Evolutionary conservation across 2,113 vertebrate genomes (phyloP), one percentile per base, ranked within the genome.

Genomic region (Platysternon megacephalum): DNA sequence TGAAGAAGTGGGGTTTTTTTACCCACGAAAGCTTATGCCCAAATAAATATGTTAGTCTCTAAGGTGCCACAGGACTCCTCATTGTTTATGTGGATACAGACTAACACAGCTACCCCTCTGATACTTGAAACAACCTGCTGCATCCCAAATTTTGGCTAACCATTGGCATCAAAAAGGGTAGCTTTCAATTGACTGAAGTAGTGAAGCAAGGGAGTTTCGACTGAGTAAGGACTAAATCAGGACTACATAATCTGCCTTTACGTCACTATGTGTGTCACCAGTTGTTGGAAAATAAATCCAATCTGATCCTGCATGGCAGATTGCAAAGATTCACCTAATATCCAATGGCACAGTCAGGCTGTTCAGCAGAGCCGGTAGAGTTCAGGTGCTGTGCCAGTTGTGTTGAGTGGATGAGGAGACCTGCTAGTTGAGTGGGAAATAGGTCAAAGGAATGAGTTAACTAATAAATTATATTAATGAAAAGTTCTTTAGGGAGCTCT

Each of bases 401-500:
- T 61, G 87, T 16, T 84, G 93, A 95, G 96, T 91, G 90, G 91
- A 94, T 4, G 5, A 81, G 72, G 83, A 96, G 78, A 93, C 83
- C 84, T 11, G 82, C 55, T 87, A 91, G 85, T 93, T 80, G 80
- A 93, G 91, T 4, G n/a, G 81, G 93, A 97, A 97, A 92, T 86
- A 95, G 95, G 94, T 95, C 94, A 95, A 81, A 89, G 85, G 52
- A 93, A 93, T 2, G 12, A 93, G 93, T 86, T 86, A 89, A 93
- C 90, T 91, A 94, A 97, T 96, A 96, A 95, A 97, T 96, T 96
- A 89, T n/a, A 94, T 76, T 96, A 97, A 97, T 97, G 93, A 93
- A 86, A 96, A 91, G 87, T 89, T 95, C 95, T 96, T 96, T 86
- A 2, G 56, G 89, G 94, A 97, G 17, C 52, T 14, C 2, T 93